phyloP scores from a whole-genome alignment of 2,888 invertebrate species.

The Athripsodes cinereus region DNA sequence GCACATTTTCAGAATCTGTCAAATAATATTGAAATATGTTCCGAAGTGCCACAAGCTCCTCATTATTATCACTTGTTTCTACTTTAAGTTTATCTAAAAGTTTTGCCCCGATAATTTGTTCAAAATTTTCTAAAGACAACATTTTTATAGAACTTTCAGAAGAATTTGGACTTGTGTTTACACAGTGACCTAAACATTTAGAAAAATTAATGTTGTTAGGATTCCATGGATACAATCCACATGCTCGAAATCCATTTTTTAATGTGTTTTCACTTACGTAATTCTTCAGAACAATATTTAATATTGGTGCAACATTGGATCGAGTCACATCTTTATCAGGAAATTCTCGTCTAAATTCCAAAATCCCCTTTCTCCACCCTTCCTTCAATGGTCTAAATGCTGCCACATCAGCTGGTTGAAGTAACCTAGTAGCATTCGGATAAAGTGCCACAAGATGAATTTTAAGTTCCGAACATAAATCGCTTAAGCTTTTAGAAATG shows the following conservation, averaged over 20 bases:
- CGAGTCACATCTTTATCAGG: constrained; percentile 3
- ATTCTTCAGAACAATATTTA: constrained; percentile 7
- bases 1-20: no score
- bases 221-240: constrained; percentile 18
- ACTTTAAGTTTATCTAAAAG: no score
- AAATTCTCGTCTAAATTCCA: constrained; percentile 1
- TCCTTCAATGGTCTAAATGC: constrained; percentile 4
- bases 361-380: constrained; percentile 4
- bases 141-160: no score
- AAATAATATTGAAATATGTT: no score
- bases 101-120: no score
- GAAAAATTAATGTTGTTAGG: constrained; percentile 1
- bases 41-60: no score
- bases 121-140: no score
- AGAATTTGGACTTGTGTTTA: no score
- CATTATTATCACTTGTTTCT: no score
- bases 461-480: constrained; percentile 2
- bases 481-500: not conserved
- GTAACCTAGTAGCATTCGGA: not conserved
- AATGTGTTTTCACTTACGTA: constrained; percentile 1
- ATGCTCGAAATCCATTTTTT: constrained; percentile 10
- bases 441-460: not conserved
- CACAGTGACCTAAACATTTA: constrained; percentile 23
- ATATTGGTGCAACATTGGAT: constrained; percentile 4
- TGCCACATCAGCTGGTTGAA: constrained; percentile 6